A percentile compares a stretch with the other conserved stretches of the same genome.
phyloP scores from a whole-genome alignment of 2,888 invertebrate species.

The Glyphotaelius pellucidus region DNA sequence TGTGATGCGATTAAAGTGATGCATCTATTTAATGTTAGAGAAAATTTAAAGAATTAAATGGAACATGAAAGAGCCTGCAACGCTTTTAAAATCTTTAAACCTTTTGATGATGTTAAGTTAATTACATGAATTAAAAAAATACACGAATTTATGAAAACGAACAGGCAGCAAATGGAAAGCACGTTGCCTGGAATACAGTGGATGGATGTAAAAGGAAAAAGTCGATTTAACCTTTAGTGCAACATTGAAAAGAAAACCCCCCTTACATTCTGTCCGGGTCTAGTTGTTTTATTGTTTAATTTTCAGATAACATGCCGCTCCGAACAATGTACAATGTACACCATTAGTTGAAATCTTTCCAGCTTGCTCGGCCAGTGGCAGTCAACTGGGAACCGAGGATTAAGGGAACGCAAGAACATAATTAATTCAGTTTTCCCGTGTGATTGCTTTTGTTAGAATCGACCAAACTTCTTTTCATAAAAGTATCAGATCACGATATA shows the following conservation, averaged over 20 bases:
- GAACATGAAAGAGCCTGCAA: neutral
- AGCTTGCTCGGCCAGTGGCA: constrained; percentile 20
- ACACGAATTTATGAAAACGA: neutral
- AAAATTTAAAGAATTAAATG: neutral
- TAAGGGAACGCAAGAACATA: neutral
- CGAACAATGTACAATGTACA: constrained; percentile 41
- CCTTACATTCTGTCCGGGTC: constrained; percentile 33
- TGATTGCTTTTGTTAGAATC: neutral
- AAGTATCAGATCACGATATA: neutral
- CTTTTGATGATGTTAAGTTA: neutral
- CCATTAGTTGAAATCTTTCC: constrained; percentile 46
- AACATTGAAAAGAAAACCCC: constrained; percentile 41
- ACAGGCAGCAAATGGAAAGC: neutral
- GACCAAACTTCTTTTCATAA: neutral
- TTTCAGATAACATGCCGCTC: constrained; percentile 47
- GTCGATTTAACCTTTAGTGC: constrained; percentile 28
- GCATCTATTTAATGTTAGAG: no score
- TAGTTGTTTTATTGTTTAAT: constrained; percentile 46
- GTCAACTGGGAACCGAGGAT: neutral
- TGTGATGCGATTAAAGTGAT: neutral
- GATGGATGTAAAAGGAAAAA: constrained; percentile 5
- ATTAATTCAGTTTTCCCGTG: neutral
- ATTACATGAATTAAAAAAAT: neutral
- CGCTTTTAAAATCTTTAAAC: neutral
- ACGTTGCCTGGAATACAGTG: neutral